These are phyloP conservation scores for Carterocephalus palaemon DNA, from an alignment of 2,888 invertebrate genomes.

Conservation along the genomic window DNA sequence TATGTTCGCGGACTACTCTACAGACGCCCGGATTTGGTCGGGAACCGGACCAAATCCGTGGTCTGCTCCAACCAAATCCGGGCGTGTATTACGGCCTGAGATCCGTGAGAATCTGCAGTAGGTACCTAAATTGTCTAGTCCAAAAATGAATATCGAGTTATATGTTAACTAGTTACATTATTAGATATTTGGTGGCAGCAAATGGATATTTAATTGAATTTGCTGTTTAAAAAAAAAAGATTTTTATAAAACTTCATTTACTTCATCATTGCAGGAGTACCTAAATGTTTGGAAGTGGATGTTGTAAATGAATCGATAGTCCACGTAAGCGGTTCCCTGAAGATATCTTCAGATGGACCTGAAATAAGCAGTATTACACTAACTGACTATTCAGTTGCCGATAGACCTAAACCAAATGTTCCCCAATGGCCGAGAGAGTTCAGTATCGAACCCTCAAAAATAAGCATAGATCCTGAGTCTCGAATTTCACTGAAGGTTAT, in stretches of 20 bases:
- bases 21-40: too few species aligned
- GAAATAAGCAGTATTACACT: conserved; percentile 70
- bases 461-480: conserved; percentile 67
- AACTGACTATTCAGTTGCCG: conserved; percentile 61
- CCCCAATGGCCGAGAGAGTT: conserved; percentile 78
- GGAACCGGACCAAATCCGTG: too few species aligned
- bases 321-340: conserved; percentile 70
- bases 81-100: too few species aligned
- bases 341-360: conserved; percentile 75
- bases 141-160: too few species aligned
- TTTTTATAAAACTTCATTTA: conserved; percentile 5
- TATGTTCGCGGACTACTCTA: too few species aligned
- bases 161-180: too few species aligned
- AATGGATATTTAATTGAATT: too few species aligned
- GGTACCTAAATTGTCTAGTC: too few species aligned
- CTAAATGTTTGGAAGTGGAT: conserved; percentile 60
- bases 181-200: too few species aligned
- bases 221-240: too few species aligned
- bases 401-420: conserved; percentile 56
- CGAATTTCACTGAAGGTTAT: conserved; percentile 63
- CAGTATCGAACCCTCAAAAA: conserved; percentile 63
- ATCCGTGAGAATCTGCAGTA: too few species aligned
- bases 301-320: conserved; percentile 78
- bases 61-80: too few species aligned
- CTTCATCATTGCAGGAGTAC: conserved; percentile 58